Base-by-base conservation (phyloP, 2,888 invertebrate species). In the Drosophila cracens region DNA sequence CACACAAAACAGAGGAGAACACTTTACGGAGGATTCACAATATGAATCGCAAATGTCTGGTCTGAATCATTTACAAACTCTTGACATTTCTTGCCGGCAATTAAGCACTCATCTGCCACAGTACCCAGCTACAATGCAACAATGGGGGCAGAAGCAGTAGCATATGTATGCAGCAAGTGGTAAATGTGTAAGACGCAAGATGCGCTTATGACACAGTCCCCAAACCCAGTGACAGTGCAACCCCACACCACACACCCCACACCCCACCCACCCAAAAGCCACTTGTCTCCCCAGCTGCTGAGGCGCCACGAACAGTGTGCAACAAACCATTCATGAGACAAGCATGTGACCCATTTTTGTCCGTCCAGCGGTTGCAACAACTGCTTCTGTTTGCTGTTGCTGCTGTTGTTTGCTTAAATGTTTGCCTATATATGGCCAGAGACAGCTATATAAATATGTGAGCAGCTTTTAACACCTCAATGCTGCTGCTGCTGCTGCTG, bases 371-470 rank as follows among this genome's bases (percentile, higher is more conserved):
- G 58, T 54, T 59, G 66, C 61, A 63, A 33, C 68, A 62, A 60
- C 48, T 58, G 34, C 53, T 52, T 29, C 53, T 43, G 11, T 56
- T 34, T 16, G 34, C 27, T 57, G 51, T 33, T 63, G 53, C 54
- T 56, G 54, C 54, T 56, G 70, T 74, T 83, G 88, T 79, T 87
- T 88, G 80, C 62, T 81, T 80, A 83, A 88, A 85, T 86, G 87
- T 88, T 88, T 88, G 82, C 71, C 85, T 80, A 83, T 88, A 86
- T 80, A 85, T 81, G 85, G 83, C 77, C 77, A 77, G 82, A 75
- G 74, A 74, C 85, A 82, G 89, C 85, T 85, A 88, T 70, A 88
- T 85, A 85, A 85, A 85, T 85, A 85, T 85, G 89, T 85, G 89
- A 88, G 74, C 85, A 85, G 81, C 89, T 86, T 85, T 85, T 85